phyloP scores from a whole-genome alignment of 2,888 invertebrate genomes.

The Tipula helvola region DNA sequence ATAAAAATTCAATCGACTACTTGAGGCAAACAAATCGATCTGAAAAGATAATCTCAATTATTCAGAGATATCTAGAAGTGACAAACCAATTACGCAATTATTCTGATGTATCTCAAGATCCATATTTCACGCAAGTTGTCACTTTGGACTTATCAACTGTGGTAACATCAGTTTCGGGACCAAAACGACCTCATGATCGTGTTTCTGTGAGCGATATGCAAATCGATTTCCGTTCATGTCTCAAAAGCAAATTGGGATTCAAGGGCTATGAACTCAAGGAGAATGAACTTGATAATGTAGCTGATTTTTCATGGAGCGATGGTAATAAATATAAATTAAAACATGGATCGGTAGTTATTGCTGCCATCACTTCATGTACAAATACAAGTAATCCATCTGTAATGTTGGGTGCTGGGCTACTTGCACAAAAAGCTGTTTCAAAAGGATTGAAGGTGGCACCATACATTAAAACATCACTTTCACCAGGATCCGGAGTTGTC shows the following conservation, averaged over 20 bases:
- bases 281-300: slow-evolving; percentile 47
- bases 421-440: slow-evolving; percentile 90
- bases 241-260: slow-evolving; percentile 82
- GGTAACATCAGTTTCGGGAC: slow-evolving; percentile 91
- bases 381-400: slow-evolving; percentile 98
- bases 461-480: slow-evolving; percentile 92
- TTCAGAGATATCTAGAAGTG: slow-evolving; percentile 69
- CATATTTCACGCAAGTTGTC: slow-evolving; percentile 64
- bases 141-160: slow-evolving; percentile 78
- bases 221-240: slow-evolving; percentile 70
- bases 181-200: slow-evolving; percentile 93
- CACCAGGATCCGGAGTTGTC: slow-evolving; percentile 92
- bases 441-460: slow-evolving; percentile 79
- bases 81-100: slow-evolving; percentile 79
- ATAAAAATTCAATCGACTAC: slow-evolving; percentile 67
- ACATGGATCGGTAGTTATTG: slow-evolving; percentile 92
- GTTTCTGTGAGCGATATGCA: slow-evolving; percentile 87
- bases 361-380: slow-evolving; percentile 96
- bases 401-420: slow-evolving; percentile 89
- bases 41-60: slow-evolving; percentile 58
- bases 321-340: slow-evolving; percentile 63
- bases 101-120: slow-evolving; percentile 60
- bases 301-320: slow-evolving; percentile 65
- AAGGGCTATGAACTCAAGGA: slow-evolving; percentile 76
- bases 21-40: slow-evolving; percentile 74